Evolutionary conservation across 2,888 invertebrate genomes (phyloP).

Genomic region (Notocelia uddmanniana): DNA sequence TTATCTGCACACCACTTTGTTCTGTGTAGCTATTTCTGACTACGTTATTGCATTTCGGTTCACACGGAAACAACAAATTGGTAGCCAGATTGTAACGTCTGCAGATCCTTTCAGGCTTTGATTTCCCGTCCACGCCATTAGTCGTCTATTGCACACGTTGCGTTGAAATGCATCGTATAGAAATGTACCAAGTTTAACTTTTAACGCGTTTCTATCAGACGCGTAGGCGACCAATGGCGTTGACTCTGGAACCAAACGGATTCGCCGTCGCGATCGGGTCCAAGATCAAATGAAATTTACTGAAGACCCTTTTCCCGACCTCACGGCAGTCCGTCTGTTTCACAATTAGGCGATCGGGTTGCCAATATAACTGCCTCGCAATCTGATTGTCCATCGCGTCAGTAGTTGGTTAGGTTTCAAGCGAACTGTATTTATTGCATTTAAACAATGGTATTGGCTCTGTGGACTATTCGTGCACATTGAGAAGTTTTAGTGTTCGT

Average conservation of each 20-base stretch:
- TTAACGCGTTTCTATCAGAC: background rate
- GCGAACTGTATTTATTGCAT: background rate
- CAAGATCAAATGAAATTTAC: too few relatives aligned
- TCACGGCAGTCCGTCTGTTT: background rate
- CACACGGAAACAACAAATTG: background rate
- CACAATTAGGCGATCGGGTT: background rate
- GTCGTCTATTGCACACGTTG: background rate
- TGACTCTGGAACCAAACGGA: too few relatives aligned
- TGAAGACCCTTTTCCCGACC: background rate
- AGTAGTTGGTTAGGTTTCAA: background rate
- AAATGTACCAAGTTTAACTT: background rate
- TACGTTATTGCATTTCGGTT: background rate
- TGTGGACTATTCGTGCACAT: background rate
- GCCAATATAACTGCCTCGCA: slow-evolving; percentile 15
- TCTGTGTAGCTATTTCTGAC: background rate
- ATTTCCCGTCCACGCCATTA: background rate
- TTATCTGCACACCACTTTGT: background rate
- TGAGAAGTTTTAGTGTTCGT: background rate
- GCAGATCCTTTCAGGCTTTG: background rate
- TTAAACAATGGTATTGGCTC: background rate
- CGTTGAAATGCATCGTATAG: too few relatives aligned
- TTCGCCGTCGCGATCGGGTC: too few relatives aligned
- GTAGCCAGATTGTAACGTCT: background rate
- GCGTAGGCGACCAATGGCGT: background rate
- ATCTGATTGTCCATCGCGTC: slow-evolving; percentile 6